Conservation (phyloP, 2,888 invertebrate species). For the Nebria salina region DNA sequence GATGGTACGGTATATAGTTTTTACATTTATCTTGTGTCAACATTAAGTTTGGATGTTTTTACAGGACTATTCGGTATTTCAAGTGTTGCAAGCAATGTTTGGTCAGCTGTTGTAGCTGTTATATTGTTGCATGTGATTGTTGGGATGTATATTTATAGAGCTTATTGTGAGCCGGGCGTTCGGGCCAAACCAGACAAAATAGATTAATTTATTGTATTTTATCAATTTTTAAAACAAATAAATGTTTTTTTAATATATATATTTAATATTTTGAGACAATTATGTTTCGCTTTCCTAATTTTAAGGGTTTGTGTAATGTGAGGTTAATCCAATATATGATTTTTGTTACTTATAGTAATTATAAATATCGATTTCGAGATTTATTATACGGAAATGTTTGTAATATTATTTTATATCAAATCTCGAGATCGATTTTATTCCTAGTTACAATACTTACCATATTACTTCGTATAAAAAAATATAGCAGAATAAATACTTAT, state of each 20-base stretch:
- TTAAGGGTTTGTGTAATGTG: no score
- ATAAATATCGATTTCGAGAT: no score
- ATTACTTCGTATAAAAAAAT: no score
- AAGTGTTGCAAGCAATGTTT: conserved; percentile 75
- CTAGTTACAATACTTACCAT: no score
- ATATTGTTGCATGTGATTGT: conserved; percentile 79
- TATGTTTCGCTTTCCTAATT: conserved; percentile 6
- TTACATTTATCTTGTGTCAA: background rate
- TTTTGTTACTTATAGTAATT: no score
- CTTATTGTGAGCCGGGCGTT: conserved; percentile 71
- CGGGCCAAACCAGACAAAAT: conserved; percentile 57
- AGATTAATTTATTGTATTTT: conserved; percentile 51
- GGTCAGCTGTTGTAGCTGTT: conserved; percentile 80
- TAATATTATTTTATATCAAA: no score
- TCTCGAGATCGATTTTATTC: no score
- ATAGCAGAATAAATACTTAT: no score
- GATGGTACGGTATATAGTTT: conserved; percentile 65
- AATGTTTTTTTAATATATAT: conserved; percentile 51
- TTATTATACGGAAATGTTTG: no score
- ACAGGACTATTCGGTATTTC: conserved; percentile 65
- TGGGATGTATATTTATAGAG: conserved; percentile 80
- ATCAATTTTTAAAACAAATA: conserved; percentile 9
- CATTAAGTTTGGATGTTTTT: background rate
- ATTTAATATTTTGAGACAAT: conserved; percentile 5
- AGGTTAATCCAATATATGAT: no score